A percentile compares a stretch with the other conserved stretches of the same genome.
Conservation (phyloP, 2,888 invertebrate species). For the Cotesia congregata region DNA sequence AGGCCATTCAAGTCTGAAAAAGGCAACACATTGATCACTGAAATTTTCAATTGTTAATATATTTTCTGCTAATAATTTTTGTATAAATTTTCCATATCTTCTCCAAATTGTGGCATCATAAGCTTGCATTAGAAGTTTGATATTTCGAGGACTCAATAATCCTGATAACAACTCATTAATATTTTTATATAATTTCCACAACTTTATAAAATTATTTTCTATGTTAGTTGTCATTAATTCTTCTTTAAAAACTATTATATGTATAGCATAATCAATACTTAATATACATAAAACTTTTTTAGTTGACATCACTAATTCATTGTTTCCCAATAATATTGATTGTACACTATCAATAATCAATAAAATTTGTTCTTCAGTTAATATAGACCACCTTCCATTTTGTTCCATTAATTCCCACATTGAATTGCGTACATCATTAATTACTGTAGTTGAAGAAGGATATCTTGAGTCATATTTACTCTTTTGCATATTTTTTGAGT, state of each 20-base stretch:
- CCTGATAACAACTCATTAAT: conserved; percentile 55
- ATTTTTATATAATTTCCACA: conserved; percentile 59
- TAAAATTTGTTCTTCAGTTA: conserved; percentile 50
- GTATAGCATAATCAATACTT: conserved; percentile 63
- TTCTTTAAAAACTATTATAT: conserved; percentile 52
- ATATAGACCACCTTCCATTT: conserved; percentile 47
- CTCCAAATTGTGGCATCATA: conserved; percentile 55
- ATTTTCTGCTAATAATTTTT: conserved; percentile 72
- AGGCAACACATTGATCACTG: conserved; percentile 78
- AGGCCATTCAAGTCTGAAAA: conserved; percentile 79
- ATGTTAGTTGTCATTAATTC: conserved; percentile 57
- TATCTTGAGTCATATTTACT: conserved; percentile 54
- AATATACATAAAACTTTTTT: conserved; percentile 57
- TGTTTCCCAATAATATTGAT: conserved; percentile 56
- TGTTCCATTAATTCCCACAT: conserved; percentile 63
- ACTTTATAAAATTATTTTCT: conserved; percentile 57
- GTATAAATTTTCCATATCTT: conserved; percentile 58
- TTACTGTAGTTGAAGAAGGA: conserved; percentile 56
- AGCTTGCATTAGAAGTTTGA: conserved; percentile 58
- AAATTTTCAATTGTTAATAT: conserved; percentile 76
- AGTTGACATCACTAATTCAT: conserved; percentile 55
- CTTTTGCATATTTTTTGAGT: conserved; percentile 17
- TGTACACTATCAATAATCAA: conserved; percentile 53
- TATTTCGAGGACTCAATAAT: conserved; percentile 63
- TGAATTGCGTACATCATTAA: conserved; percentile 55